Conservation (phyloP, 2,113 vertebrate species). For the Oryzias melastigma region DNA sequence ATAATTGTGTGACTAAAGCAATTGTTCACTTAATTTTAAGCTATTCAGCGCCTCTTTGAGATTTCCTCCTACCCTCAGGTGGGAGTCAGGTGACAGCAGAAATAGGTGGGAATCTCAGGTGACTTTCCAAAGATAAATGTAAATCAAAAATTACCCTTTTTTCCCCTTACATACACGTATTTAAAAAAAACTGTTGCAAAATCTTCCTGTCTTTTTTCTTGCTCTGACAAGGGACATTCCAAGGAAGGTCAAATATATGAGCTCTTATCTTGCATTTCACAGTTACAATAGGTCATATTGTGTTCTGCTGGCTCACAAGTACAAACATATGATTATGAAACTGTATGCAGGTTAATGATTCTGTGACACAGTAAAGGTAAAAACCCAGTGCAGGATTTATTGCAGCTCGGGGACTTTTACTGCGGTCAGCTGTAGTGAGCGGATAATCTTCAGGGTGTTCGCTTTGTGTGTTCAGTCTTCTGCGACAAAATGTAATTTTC, state of each 20-base stretch:
- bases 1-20: conserved; percentile 81
- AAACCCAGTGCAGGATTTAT: conserved; percentile 47
- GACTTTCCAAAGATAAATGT: conserved; percentile 2
- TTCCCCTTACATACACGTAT: not conserved
- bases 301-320: conserved; percentile 45
- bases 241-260: not conserved
- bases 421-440: conserved; percentile 37
- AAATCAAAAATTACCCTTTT: not conserved
- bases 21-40: conserved; percentile 81
- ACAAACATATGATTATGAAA: conserved; percentile 57
- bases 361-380: conserved; percentile 47
- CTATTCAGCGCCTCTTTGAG: conserved; percentile 53
- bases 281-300: conserved; percentile 33
- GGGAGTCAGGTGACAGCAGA: conserved; percentile 57
- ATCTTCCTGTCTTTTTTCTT: no score
- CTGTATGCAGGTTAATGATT: conserved; percentile 45
- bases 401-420: conserved; percentile 50
- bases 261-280: conserved; percentile 33
- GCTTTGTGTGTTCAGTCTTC: conserved; percentile 1
- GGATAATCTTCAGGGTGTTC: conserved; percentile 25
- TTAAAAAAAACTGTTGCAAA: no score
- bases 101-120: conserved; percentile 11
- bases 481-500: conserved; percentile 23
- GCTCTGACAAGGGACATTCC: not conserved
- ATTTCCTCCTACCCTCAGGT: conserved; percentile 60